These are phyloP conservation scores for Hippopotamyrus pictus DNA, from an alignment of 2,797 vertebrate genomes.

Conservation along the genomic window DNA sequence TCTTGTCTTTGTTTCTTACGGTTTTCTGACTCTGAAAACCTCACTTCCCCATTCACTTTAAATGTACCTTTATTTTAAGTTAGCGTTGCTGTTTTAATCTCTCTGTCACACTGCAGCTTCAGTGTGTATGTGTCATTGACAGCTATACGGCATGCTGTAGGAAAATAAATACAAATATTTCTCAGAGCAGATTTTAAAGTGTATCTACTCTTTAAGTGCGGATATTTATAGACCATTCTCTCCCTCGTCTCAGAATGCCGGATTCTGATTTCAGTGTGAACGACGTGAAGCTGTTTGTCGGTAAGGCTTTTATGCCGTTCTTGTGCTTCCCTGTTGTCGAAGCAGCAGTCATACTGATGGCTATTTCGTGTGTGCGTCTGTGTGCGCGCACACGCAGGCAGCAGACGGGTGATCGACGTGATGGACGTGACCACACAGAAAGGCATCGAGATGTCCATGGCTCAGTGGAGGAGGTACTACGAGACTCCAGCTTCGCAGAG, in stretches of 20 bases:
- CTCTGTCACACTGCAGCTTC: not conserved
- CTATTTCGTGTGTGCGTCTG: not conserved
- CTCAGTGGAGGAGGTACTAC: conserved; percentile 94
- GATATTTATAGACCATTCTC: conserved; percentile 18
- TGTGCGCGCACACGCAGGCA: conserved; percentile 61
- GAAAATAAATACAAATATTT: not conserved
- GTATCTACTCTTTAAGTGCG: not conserved
- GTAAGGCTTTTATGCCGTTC: conserved; percentile 56
- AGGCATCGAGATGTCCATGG: conserved; percentile 98
- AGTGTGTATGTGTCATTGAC: not conserved
- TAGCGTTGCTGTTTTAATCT: not conserved
- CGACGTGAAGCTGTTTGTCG: conserved; percentile 87
- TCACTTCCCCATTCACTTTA: not conserved
- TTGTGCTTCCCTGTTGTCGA: not conserved
- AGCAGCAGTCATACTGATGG: not conserved
- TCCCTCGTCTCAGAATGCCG: conserved; percentile 74
- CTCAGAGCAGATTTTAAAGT: not conserved
- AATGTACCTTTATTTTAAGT: not conserved
- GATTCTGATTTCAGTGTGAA: conserved; percentile 87
- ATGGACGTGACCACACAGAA: conserved; percentile 98
- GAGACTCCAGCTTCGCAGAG: conserved; percentile 86
- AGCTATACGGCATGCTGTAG: not conserved
- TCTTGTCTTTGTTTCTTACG: not conserved
- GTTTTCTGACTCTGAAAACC: not conserved
- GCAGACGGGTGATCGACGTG: conserved; percentile 89